A percentile compares a stretch with the other conserved stretches of the same genome.
These are phyloP conservation scores for Clarias macrocephalus DNA, from an alignment of 2,113 vertebrate genomes.

Conservation along the genomic window DNA sequence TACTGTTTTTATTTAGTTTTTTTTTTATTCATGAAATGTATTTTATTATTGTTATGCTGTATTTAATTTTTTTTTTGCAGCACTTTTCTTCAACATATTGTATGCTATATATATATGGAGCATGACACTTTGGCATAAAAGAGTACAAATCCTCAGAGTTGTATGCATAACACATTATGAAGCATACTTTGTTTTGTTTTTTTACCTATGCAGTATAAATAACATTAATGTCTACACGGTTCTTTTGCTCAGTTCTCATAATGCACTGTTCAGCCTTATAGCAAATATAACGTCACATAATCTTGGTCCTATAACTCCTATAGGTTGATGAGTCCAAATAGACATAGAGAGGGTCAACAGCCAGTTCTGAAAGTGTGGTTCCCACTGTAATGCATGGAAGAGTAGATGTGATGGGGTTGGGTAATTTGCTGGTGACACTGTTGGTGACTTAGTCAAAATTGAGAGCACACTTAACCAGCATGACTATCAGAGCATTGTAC, in stretches of 20 bases:
- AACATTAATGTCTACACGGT: background rate
- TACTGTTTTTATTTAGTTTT: background rate
- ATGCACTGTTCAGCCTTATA: background rate
- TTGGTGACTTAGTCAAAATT: no score
- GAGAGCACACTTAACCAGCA: no score
- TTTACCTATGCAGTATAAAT: background rate
- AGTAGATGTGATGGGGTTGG: no score
- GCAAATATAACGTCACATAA: background rate
- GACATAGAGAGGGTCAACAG: no score
- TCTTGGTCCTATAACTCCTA: background rate
- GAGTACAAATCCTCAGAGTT: background rate
- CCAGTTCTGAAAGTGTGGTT: no score
- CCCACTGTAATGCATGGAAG: no score
- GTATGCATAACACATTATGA: background rate
- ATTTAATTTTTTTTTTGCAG: background rate
- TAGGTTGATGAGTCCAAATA: no score
- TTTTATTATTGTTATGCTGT: background rate
- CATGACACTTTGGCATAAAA: background rate
- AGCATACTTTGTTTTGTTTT: background rate
- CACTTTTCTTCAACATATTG: background rate
- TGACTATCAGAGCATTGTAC: no score
- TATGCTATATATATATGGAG: background rate
- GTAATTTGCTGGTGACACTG: no score
- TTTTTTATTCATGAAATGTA: background rate
- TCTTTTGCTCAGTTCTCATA: background rate